phyloP scores from a whole-genome alignment of 2,797 vertebrate genomes.

The Tachyglossus aculeatus region DNA sequence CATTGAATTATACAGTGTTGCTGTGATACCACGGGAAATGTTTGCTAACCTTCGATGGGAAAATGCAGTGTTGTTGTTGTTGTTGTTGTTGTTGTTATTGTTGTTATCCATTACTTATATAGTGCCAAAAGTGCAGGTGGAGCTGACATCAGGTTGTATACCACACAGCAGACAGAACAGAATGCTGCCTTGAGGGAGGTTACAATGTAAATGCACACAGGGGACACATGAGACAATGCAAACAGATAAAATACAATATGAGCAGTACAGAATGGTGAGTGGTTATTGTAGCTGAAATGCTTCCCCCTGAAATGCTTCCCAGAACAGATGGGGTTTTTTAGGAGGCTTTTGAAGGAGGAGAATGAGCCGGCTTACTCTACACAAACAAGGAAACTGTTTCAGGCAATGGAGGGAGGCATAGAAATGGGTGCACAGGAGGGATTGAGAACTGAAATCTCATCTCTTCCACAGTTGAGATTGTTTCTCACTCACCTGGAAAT shows the following conservation, averaged over 20 bases:
- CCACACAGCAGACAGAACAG: background rate
- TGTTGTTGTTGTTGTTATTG: background rate
- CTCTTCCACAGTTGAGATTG: background rate
- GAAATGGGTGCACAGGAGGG: background rate
- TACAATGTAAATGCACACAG: background rate
- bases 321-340: slow-evolving; percentile 20
- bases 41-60: background rate
- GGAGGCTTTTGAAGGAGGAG: slow-evolving; percentile 10
- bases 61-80: background rate
- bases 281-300: background rate
- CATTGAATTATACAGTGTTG: background rate
- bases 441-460: background rate
- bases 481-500: background rate
- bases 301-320: background rate
- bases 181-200: background rate
- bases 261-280: background rate
- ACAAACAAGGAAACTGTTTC: background rate
- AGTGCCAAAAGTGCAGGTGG: background rate
- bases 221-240: background rate
- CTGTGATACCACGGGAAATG: background rate
- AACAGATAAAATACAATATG: background rate
- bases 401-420: background rate
- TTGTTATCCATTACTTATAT: background rate
- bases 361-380: background rate
- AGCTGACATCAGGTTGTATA: background rate